These are phyloP conservation scores for Hipposideros larvatus DNA, from an alignment of 2,797 vertebrate genomes.

Conservation along the genomic window DNA sequence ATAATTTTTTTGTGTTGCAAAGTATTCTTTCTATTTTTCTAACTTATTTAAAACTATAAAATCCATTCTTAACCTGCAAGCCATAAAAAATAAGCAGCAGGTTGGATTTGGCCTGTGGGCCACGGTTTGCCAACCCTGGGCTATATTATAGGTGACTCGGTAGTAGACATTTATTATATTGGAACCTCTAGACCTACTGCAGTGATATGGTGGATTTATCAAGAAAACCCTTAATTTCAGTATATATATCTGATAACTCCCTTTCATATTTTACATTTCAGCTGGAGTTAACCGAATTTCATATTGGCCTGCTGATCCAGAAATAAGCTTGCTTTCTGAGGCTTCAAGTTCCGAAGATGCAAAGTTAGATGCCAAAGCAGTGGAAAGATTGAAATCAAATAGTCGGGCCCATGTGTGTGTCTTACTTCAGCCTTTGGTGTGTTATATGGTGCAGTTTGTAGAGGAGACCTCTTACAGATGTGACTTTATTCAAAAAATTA, in stretches of 20 bases:
- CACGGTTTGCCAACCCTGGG: neutral
- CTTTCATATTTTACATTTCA: conserved; percentile 86
- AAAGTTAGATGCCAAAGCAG: conserved; percentile 92
- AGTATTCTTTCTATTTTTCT: neutral
- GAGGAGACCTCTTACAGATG: conserved; percentile 93
- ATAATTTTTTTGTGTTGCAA: neutral
- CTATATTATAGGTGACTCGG: neutral
- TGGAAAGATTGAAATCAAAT: conserved; percentile 96
- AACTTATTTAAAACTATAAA: conserved; percentile 31
- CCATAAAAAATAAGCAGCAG: neutral
- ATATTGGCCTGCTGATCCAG: conserved; percentile 97
- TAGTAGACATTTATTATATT: conserved; percentile 28
- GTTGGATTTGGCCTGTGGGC: neutral
- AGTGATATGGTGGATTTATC: conserved; percentile 1
- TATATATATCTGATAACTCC: conserved; percentile 43
- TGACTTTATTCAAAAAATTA: conserved; percentile 93
- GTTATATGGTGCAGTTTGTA: conserved; percentile 92
- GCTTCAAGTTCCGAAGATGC: conserved; percentile 90
- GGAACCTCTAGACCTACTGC: neutral
- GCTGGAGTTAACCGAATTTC: conserved; percentile 96
- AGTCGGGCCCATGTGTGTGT: conserved; percentile 94
- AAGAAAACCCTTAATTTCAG: conserved; percentile 36
- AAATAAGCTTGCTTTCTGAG: conserved; percentile 92
- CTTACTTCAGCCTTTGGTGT: conserved; percentile 92
- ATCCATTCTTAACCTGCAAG: neutral